Evolutionary conservation across 2,113 vertebrate species (phyloP).

Genomic region (Piprites chloris): DNA sequence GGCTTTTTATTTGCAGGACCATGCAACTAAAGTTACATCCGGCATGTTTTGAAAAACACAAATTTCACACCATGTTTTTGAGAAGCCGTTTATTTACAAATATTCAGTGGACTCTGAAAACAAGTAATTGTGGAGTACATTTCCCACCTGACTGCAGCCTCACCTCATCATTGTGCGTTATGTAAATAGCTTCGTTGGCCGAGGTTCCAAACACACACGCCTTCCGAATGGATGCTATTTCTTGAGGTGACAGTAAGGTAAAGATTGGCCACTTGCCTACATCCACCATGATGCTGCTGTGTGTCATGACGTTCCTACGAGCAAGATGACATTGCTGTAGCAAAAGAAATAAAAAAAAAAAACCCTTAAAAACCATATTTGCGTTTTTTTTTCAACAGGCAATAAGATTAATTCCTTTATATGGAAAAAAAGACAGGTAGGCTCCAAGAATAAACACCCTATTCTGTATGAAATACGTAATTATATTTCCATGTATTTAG

Average conservation of each 20-base stretch:
- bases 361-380: not conserved
- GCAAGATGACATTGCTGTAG: slow-evolving; percentile 18
- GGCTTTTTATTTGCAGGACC: not conserved
- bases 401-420: not conserved
- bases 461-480: not conserved
- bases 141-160: not conserved
- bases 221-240: slow-evolving; percentile 83
- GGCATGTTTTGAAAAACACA: not conserved
- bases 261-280: slow-evolving; percentile 96
- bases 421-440: fast-evolving
- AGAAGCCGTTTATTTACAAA: not conserved
- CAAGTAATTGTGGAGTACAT: fast-evolving
- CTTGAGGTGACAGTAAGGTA: slow-evolving; percentile 86
- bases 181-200: slow-evolving; percentile 91
- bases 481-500: not conserved
- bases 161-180: slow-evolving; percentile 90
- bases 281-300: slow-evolving; percentile 85
- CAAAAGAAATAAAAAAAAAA: not conserved
- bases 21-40: not conserved
- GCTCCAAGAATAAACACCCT: not conserved
- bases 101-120: not conserved
- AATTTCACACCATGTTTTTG: not conserved
- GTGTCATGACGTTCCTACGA: slow-evolving; percentile 37
- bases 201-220: slow-evolving; percentile 92
- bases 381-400: not conserved